Conservation (phyloP, 2,797 vertebrate species). For the Acipenser transmontanus region DNA sequence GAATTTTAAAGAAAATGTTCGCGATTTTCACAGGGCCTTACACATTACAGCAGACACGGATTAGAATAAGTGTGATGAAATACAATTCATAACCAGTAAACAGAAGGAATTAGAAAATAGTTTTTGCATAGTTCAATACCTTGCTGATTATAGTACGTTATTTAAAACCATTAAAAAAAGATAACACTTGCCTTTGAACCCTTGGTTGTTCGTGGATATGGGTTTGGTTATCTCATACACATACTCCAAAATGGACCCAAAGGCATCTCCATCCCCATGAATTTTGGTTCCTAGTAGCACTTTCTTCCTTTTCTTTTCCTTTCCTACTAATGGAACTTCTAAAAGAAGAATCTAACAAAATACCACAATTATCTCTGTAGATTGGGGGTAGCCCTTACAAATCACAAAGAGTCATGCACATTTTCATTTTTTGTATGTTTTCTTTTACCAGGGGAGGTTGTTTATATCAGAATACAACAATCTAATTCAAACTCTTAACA, state of each 20-base stretch:
- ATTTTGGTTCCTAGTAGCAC: conserved; percentile 85
- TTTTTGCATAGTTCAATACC: too few relatives aligned
- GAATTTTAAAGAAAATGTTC: too few relatives aligned
- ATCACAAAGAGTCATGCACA: background rate
- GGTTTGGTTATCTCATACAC: conserved; percentile 87
- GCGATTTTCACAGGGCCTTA: too few relatives aligned
- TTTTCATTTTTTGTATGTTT: background rate
- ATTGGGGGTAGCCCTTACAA: background rate
- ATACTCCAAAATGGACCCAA: conserved; percentile 88
- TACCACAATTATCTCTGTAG: too few relatives aligned
- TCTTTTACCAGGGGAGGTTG: too few relatives aligned
- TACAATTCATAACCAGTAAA: too few relatives aligned
- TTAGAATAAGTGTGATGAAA: too few relatives aligned
- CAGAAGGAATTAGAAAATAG: too few relatives aligned
- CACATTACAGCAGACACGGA: too few relatives aligned
- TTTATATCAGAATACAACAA: too few relatives aligned
- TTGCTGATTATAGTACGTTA: too few relatives aligned
- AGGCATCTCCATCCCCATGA: conserved; percentile 70
- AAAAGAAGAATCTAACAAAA: conserved; percentile 79
- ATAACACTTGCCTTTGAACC: conserved; percentile 76
- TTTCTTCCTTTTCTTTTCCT: conserved; percentile 94
- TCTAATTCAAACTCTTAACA: too few relatives aligned
- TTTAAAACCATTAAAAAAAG: background rate
- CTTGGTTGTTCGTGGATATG: conserved; percentile 84
- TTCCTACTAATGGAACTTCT: conserved; percentile 91